A percentile compares a stretch with the other conserved stretches of the same genome.
Evolutionary conservation across 2,888 invertebrate genomes (phyloP).

Genomic region (Patella caerulea): DNA sequence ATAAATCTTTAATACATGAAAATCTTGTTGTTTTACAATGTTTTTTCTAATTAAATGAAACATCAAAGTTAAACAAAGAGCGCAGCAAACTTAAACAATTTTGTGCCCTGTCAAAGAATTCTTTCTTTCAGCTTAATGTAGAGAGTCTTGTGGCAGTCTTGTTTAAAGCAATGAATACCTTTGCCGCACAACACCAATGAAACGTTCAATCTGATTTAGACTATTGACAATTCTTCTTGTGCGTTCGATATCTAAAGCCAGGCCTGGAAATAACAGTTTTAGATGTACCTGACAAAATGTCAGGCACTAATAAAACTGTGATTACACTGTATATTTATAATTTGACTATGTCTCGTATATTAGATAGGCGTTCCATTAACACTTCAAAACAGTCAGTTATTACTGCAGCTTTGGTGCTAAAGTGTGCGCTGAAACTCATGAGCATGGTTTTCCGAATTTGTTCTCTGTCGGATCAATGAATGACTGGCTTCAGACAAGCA

Average conservation of each 20-base stretch:
- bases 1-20: too few relatives aligned
- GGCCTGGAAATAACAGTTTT: too few relatives aligned
- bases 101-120: constrained; percentile 27
- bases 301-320: constrained; percentile 28
- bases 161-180: constrained; percentile 35
- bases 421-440: constrained; percentile 20
- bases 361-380: constrained; percentile 34
- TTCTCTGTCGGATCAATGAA: constrained; percentile 22
- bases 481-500: too few relatives aligned
- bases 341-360: constrained; percentile 40
- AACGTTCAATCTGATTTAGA: constrained; percentile 41
- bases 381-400: constrained; percentile 37
- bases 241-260: constrained; percentile 30
- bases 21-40: too few relatives aligned
- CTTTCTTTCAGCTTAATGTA: constrained; percentile 24
- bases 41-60: background rate
- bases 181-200: constrained; percentile 37
- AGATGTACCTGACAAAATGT: too few relatives aligned
- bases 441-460: constrained; percentile 22
- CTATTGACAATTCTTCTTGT: constrained; percentile 38
- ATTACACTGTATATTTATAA: constrained; percentile 46
- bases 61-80: constrained; percentile 19
- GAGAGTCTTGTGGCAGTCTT: constrained; percentile 30
- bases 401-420: constrained; percentile 24
- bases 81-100: constrained; percentile 35